Percentiles rank a stretch among this genome's conserved stretches.
phyloP scores from a whole-genome alignment of 1,140 invertebrate species.

The Anoplolepis gracilipes region DNA sequence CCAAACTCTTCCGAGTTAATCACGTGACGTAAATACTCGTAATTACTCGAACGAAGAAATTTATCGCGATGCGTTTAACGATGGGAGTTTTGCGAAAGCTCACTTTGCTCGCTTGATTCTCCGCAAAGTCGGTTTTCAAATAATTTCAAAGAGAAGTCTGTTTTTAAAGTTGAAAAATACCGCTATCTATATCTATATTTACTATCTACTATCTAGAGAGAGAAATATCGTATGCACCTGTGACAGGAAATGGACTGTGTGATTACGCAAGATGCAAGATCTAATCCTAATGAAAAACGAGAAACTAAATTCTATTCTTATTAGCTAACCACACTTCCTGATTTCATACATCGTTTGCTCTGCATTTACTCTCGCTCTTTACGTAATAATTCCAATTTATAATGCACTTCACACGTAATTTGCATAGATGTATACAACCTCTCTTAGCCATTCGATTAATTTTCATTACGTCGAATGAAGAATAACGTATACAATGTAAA shows the following conservation, averaged over 20 bases:
- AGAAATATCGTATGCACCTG: neutral
- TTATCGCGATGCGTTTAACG: neutral
- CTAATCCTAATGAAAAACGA: neutral
- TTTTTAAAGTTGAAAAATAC: neutral
- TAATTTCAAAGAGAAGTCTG: neutral
- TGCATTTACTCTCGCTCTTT: neutral
- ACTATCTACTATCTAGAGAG: too few relatives aligned
- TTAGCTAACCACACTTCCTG: constrained; percentile 24
- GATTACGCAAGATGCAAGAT: neutral
- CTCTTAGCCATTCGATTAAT: neutral
- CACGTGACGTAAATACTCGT: neutral
- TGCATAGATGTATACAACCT: neutral
- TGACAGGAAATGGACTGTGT: neutral
- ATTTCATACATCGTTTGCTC: neutral
- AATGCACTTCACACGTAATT: neutral
- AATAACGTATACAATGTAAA: neutral
- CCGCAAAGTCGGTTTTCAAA: neutral
- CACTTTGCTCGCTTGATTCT: neutral
- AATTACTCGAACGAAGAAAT: neutral
- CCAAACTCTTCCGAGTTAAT: constrained; percentile 31
- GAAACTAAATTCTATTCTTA: constrained; percentile 21
- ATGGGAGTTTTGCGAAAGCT: constrained; percentile 5
- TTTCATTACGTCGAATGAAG: neutral
- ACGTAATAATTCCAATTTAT: constrained; percentile 2
- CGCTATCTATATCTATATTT: neutral